phyloP scores from a whole-genome alignment of 2,888 invertebrate genomes.

The Chymomyza fuscimana region DNA sequence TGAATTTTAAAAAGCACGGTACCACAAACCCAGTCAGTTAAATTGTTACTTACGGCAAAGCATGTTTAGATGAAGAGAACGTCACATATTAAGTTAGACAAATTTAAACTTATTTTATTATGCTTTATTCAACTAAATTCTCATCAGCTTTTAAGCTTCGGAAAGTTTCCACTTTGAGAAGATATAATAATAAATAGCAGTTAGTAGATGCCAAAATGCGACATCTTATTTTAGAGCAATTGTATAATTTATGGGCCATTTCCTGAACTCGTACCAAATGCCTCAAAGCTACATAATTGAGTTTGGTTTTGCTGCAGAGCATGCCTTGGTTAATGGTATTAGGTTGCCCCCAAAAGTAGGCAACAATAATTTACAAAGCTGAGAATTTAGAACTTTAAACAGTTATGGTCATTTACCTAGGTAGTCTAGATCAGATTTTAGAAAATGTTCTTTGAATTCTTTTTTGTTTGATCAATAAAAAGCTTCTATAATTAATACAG shows the following conservation, averaged over 20 bases:
- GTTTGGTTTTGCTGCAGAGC: background rate
- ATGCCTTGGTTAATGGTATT: background rate
- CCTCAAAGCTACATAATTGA: background rate
- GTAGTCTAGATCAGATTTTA: too few species aligned
- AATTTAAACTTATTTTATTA: background rate
- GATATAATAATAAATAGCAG: background rate
- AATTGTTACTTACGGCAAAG: background rate
- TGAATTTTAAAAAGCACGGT: background rate
- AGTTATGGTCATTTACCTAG: too few species aligned
- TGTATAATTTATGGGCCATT: background rate
- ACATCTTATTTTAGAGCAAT: background rate
- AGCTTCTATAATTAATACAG: too few species aligned
- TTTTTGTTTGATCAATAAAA: too few species aligned
- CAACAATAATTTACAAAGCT: slow-evolving; percentile 50
- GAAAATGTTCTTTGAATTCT: too few species aligned
- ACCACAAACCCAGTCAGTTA: too few species aligned
- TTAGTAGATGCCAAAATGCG: background rate
- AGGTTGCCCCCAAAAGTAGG: slow-evolving; percentile 45
- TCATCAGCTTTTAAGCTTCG: background rate
- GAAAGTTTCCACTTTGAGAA: background rate
- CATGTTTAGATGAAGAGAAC: background rate
- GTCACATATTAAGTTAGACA: background rate
- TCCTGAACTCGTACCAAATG: background rate
- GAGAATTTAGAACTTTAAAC: background rate
- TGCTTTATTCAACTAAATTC: background rate